These are phyloP conservation scores for Margarornis squamiger DNA, from an alignment of 2,797 vertebrate species.

Conservation along the genomic window DNA sequence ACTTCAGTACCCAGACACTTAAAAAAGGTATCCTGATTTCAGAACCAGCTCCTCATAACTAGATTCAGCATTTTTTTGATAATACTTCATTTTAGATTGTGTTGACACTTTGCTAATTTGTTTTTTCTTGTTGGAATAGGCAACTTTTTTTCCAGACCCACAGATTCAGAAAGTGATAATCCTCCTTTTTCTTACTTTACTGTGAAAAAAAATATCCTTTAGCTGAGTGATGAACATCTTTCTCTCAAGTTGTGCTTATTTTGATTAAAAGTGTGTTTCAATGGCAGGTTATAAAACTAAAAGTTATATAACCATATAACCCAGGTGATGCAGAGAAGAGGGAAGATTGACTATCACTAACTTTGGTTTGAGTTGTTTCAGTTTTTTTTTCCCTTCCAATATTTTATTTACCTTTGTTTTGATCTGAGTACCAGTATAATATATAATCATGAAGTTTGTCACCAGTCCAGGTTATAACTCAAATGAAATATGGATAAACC, in stretches of 20 bases:
- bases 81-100: not conserved
- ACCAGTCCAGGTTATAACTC: not conserved
- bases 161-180: not conserved
- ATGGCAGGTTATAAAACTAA: not conserved
- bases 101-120: not conserved
- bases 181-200: not conserved
- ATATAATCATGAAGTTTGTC: not conserved
- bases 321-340: not conserved
- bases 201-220: not conserved
- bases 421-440: not conserved
- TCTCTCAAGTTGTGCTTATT: not conserved
- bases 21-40: not conserved
- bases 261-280: not conserved
- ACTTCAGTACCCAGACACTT: not conserved
- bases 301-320: not conserved
- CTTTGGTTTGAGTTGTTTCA: not conserved
- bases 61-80: not conserved
- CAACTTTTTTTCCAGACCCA: not conserved
- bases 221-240: not conserved
- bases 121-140: not conserved
- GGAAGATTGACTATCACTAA: not conserved
- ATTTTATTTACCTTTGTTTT: not conserved
- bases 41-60: not conserved
- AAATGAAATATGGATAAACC: not conserved
- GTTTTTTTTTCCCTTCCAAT: not conserved